Percentiles rank a stretch among this genome's conserved stretches.
phyloP scores from a whole-genome alignment of 2,113 vertebrate species.

The Corythornis vintsioides region DNA sequence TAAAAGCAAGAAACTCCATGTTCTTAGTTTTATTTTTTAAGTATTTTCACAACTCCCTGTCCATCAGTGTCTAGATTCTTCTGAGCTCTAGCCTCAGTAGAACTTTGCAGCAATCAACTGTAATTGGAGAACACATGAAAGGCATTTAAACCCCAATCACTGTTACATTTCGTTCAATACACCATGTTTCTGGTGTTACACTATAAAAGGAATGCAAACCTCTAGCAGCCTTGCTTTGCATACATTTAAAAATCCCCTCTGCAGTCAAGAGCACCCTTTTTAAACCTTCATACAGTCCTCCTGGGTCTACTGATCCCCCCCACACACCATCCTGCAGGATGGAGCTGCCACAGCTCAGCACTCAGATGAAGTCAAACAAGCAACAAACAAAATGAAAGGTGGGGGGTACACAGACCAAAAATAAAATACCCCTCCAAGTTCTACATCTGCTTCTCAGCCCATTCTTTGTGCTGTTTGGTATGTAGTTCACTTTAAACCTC shows the following conservation, averaged over 20 bases:
- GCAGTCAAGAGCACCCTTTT: neutral
- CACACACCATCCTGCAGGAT: accelerated
- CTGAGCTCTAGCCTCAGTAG: neutral
- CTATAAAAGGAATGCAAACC: neutral
- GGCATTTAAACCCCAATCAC: neutral
- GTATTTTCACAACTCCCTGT: neutral
- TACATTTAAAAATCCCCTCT: neutral
- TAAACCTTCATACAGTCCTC: neutral
- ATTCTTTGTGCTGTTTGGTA: neutral
- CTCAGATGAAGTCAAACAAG: neutral
- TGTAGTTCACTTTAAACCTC: neutral
- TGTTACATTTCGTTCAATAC: neutral
- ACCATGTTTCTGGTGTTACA: neutral
- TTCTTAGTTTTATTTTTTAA: neutral
- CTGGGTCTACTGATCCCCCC: neutral
- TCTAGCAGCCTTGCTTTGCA: neutral
- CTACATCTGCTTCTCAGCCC: neutral
- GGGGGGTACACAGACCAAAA: neutral
- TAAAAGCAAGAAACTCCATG: neutral
- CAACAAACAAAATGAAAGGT: accelerated
- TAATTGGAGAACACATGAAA: neutral
- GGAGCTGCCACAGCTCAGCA: neutral
- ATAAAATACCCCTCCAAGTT: neutral
- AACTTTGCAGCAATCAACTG: neutral
- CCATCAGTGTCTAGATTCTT: neutral